Evolutionary conservation across 2,797 vertebrate genomes (phyloP), one percentile per base, ranked within the genome.

Genomic region (Allobates femoralis): DNA sequence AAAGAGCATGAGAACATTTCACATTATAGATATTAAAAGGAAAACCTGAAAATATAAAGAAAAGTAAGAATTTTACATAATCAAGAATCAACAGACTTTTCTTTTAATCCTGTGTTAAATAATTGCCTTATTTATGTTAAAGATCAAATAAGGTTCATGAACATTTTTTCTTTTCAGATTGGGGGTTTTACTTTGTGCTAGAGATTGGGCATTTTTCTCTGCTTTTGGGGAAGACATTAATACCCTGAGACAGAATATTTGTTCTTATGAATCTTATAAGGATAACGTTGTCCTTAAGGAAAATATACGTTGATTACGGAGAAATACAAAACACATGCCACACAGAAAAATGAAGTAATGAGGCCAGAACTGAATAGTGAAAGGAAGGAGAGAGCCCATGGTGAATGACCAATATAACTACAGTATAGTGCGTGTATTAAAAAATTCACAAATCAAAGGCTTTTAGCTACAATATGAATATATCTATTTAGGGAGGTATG

Each of bases 301-400:
- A 84, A 81, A 56, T 76, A 67, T 85, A 84, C 50, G 46, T 80
- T 87, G 76, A 87, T 87, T 87, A 79, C 12, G 62, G 30, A 46
- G 51, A 76, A 84, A 87, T 87, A 26, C 28, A 75, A 87, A 87
- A 80, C 86, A 87, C 64, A 84, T 87, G 86, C 82, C 16, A 28
- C 66, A 64, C 14, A 75, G 66, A 87, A 66, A 75, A 34, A 28
- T 78, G 46, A 75, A 28, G 81, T 87, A 73, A 80, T 87, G 76
- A 79, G 62, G 28, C 32, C 11, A 64, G 41, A 60, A 32, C 46
- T 34, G 32, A 84, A 69, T 41, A n/a, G 5, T 56, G 0, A 55
- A 73, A 73, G 14, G 60, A 23, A 41, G 26, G 7, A 12, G 67
- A 28, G 32, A 41, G 15, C 37, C 51, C 21, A 62, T 64, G 53